Evolutionary conservation across 2,888 invertebrate species (phyloP).

Genomic region (Drosophila rubida): DNA sequence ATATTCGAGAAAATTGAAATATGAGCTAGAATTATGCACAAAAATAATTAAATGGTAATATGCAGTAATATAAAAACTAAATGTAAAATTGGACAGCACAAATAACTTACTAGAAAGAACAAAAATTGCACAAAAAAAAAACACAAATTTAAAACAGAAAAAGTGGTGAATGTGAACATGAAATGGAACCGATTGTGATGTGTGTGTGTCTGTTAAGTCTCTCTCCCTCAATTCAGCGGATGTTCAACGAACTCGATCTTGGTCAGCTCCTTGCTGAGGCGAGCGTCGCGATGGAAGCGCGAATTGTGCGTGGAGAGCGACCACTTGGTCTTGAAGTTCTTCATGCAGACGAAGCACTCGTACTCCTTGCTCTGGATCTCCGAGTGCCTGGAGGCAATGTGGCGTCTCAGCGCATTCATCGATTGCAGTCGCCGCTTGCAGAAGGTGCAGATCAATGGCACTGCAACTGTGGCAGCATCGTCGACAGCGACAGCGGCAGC

Average conservation of each 20-base stretch:
- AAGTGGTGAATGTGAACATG: too few species aligned
- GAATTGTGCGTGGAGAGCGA: slow-evolving; percentile 85
- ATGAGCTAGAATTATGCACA: neutral
- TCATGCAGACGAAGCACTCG: slow-evolving; percentile 82
- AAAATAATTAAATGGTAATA: neutral
- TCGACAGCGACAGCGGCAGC: slow-evolving; percentile 39
- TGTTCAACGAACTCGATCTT: slow-evolving; percentile 76
- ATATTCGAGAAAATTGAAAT: neutral
- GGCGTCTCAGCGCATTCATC: slow-evolving; percentile 82
- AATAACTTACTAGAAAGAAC: neutral
- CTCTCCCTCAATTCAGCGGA: slow-evolving; percentile 15
- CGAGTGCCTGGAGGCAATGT: slow-evolving; percentile 83
- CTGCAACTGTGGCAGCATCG: slow-evolving; percentile 44
- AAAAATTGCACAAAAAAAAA: too few species aligned
- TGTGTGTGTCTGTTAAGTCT: slow-evolving; percentile 18
- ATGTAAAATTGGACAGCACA: neutral
- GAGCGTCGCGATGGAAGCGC: slow-evolving; percentile 82
- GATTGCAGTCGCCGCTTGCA: slow-evolving; percentile 83
- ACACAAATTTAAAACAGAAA: too few species aligned
- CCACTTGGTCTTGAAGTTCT: slow-evolving; percentile 85
- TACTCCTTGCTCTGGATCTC: slow-evolving; percentile 81
- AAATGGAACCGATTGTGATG: neutral
- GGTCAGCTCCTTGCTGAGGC: slow-evolving; percentile 80
- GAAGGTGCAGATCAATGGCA: slow-evolving; percentile 74
- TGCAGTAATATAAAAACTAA: neutral